phyloP scores from a whole-genome alignment of 2,888 invertebrate species.

The Cylindroiulus punctatus region DNA sequence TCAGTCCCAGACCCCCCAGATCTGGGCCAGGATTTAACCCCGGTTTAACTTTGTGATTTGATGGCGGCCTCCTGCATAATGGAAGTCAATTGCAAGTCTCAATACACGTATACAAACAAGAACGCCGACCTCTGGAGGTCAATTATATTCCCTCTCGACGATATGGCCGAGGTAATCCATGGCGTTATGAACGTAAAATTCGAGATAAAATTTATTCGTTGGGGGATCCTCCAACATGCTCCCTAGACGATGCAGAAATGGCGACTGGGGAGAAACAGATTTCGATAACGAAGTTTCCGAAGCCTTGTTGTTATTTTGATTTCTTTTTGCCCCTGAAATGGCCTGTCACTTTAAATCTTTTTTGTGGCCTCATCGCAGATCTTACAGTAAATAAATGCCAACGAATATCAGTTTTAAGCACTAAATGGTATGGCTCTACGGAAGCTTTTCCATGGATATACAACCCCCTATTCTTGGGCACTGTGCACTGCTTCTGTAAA shows the following conservation, averaged over 20 bases:
- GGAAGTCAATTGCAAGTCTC: neutral
- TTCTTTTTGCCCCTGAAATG: neutral
- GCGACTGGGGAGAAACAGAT: slow-evolving; percentile 3
- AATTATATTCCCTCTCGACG: slow-evolving; percentile 23
- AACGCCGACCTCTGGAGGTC: slow-evolving; percentile 33
- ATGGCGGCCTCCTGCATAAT: neutral
- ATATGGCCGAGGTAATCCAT: neutral
- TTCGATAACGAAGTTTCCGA: slow-evolving; percentile 26
- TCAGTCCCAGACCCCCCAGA: neutral
- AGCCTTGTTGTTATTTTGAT: slow-evolving; percentile 43
- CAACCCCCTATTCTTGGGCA: neutral
- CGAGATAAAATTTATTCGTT: slow-evolving; percentile 7
- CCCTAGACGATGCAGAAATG: slow-evolving; percentile 5
- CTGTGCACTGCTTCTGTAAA: no score
- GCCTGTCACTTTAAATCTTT: slow-evolving; percentile 40
- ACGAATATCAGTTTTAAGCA: slow-evolving; percentile 28
- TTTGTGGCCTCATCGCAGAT: slow-evolving; percentile 35
- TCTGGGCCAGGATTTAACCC: neutral
- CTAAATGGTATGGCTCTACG: neutral
- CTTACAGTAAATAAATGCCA: slow-evolving; percentile 45
- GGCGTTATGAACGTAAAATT: slow-evolving; percentile 5
- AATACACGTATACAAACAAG: neutral
- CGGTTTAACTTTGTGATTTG: slow-evolving; percentile 28
- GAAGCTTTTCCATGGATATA: neutral
- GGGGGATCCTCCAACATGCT: neutral